Evolutionary conservation across 2,113 vertebrate genomes (phyloP).

Genomic region (Macquaria australasica): DNA sequence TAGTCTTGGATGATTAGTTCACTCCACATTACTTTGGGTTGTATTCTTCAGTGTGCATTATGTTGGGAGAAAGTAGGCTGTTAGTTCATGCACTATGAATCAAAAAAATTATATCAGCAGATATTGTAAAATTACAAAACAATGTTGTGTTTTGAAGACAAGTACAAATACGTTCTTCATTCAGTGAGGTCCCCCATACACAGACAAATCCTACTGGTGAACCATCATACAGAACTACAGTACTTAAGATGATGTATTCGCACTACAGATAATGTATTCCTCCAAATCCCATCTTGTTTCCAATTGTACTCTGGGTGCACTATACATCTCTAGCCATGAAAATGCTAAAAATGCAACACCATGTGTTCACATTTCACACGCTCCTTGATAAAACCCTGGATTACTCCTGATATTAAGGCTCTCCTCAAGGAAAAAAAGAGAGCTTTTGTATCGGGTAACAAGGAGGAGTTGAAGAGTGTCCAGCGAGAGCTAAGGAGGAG

Average conservation of each 20-base stretch:
- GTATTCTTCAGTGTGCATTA: not conserved
- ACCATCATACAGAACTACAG: not conserved
- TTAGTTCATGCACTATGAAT: not conserved
- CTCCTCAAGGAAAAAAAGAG: no score
- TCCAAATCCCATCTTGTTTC: not conserved
- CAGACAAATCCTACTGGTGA: not conserved
- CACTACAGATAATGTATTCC: not conserved
- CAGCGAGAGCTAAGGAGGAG: no score
- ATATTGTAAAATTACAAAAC: not conserved
- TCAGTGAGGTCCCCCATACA: not conserved
- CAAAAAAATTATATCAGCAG: not conserved
- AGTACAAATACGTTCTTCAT: not conserved
- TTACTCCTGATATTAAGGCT: no score
- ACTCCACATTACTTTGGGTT: not conserved
- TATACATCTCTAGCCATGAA: not conserved
- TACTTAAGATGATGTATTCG: not conserved
- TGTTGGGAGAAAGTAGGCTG: not conserved
- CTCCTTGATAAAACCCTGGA: no score
- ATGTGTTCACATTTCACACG: not conserved
- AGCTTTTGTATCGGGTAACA: no score
- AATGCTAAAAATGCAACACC: not conserved
- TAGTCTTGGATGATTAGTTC: not conserved
- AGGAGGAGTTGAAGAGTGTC: no score
- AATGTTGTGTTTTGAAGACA: conserved; percentile 1
- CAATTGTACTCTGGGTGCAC: not conserved